A percentile compares a stretch with the other conserved stretches of the same genome.
Evolutionary conservation across 2,888 invertebrate species (phyloP).

Genomic region (Halictus ligatus): DNA sequence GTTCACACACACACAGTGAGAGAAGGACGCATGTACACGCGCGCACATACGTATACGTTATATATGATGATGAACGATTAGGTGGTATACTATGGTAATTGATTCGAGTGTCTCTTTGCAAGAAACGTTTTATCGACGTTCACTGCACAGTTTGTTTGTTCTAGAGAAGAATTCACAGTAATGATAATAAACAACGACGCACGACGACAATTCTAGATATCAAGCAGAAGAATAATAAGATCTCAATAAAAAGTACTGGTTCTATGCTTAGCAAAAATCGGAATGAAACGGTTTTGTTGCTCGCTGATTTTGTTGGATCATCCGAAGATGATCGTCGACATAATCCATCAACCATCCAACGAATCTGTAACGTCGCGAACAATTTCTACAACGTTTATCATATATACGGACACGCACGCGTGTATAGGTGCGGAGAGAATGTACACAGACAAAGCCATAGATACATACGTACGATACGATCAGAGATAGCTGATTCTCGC

Average conservation of each 20-base stretch:
- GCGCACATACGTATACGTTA: background rate
- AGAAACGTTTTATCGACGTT: background rate
- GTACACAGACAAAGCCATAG: background rate
- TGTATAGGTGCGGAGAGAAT: background rate
- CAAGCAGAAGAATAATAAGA: background rate
- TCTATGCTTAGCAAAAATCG: background rate
- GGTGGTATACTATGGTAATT: background rate
- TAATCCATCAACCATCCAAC: background rate
- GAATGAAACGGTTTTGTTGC: background rate
- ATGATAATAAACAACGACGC: background rate
- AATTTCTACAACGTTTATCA: background rate
- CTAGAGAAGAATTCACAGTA: background rate
- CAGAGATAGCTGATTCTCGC: slow-evolving; percentile 9
- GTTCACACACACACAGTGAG: background rate
- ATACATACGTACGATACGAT: background rate
- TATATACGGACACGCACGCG: background rate
- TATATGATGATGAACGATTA: background rate
- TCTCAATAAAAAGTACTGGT: background rate
- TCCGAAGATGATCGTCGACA: background rate
- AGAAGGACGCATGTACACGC: background rate
- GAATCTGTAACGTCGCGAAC: background rate
- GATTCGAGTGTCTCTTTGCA: background rate
- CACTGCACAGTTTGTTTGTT: background rate
- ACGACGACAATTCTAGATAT: background rate
- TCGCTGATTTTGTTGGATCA: background rate